Evolutionary conservation across 2,797 vertebrate genomes (phyloP), one percentile per base, ranked within the genome.

Genomic region (Megalops cyprinoides): DNA sequence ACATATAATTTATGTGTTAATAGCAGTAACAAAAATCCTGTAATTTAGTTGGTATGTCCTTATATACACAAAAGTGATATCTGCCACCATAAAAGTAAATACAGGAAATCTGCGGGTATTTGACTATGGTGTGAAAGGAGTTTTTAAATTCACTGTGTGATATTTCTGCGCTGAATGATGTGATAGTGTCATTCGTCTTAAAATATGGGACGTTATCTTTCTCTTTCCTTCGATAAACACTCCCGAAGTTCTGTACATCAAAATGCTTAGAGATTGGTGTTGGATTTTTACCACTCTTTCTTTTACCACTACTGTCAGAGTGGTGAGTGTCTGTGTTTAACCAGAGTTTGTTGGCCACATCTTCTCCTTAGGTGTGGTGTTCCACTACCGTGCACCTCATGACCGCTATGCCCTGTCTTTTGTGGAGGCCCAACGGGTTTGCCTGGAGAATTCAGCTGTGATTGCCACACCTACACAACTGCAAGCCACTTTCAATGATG

Each of bases 401-500:
- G 80, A 93, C 31, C 94, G 95, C 62, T 98, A 98, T 0, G 90
- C 95, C 0, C 90, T 99, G 85, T 95, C 93, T 12, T 98, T 98
- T 5, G 1, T 86, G 0, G 94, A 95, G 0, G 97, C 97, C 1
- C 93, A 91, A 78, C 93, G 78, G 0, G 95, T 95, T 79, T 99
- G 98, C 37, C 90, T 87, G 82, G 94, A 96, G 80, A 97, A 94
- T 88, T 97, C 96, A 0, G 98, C 96, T 58, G 82, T 85, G 84
- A 93, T 98, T 0, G 97, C 98, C 5, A 94, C 95, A 0, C 93
- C 96, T 0, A 90, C 92, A 46, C 97, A 99, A 89, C 94, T 99
- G 83, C 96, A 97, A 93, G 96, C 95, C 0, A 96, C 96, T 10
- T 97, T 96, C 25, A 94, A 95, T 82, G 97, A 97, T 0, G 96